A percentile compares a stretch with the other conserved stretches of the same genome.
Evolutionary conservation across 2,797 vertebrate genomes (phyloP).

Genomic region (Silurus lanzhouensis): DNA sequence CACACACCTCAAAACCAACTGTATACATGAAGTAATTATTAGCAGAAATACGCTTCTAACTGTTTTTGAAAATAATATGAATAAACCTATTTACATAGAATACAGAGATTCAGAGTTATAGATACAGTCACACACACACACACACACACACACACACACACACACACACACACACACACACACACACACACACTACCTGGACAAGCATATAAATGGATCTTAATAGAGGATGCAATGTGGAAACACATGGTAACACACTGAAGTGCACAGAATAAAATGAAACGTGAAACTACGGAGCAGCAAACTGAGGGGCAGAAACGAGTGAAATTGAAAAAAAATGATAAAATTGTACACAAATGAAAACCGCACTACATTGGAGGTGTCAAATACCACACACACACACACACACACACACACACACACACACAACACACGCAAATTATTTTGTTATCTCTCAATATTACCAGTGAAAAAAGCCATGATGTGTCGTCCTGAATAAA

Average conservation of each 20-base stretch:
- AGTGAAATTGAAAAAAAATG: constrained; percentile 17
- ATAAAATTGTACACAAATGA: background rate
- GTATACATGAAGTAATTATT: constrained; percentile 47
- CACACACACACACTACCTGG: background rate
- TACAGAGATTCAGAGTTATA: background rate
- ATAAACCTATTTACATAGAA: too few species aligned
- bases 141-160: background rate
- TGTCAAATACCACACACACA: background rate
- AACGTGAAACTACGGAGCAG: constrained; percentile 3
- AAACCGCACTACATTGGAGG: background rate
- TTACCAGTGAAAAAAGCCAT: background rate
- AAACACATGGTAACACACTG: background rate
- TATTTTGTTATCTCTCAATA: background rate
- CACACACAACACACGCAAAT: background rate
- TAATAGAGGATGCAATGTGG: constrained; percentile 45
- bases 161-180: background rate
- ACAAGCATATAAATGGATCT: constrained; percentile 40
- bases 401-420: constrained; percentile 14
- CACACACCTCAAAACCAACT: constrained; percentile 41
- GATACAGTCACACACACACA: background rate
- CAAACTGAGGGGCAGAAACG: background rate
- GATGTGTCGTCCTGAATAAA: background rate
- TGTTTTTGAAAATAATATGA: too few species aligned
- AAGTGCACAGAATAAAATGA: too few species aligned
- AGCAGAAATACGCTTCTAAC: constrained; percentile 34